Evolutionary conservation across 2,113 vertebrate species (phyloP).

Genomic region (Notarius lentiginosus): DNA sequence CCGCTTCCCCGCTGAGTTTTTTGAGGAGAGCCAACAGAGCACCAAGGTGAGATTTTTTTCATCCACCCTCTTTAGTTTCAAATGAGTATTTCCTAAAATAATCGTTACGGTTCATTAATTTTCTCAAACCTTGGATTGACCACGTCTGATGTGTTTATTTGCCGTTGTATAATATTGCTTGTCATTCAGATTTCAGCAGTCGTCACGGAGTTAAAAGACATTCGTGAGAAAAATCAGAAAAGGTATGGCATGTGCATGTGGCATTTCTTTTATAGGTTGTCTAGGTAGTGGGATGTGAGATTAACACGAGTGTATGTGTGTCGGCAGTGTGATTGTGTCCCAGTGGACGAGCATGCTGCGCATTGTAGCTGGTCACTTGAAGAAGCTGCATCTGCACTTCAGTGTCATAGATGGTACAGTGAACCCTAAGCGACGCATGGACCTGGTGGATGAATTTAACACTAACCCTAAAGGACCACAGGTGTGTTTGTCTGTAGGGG

Average conservation of each 20-base stretch:
- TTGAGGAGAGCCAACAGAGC: constrained; percentile 79
- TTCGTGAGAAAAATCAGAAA: constrained; percentile 78
- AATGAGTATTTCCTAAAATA: neutral
- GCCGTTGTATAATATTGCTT: neutral
- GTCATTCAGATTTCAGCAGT: constrained; percentile 79
- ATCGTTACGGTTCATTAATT: neutral
- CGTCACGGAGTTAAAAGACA: constrained; percentile 77
- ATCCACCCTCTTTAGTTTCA: too few species aligned
- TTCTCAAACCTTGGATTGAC: neutral
- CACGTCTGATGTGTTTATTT: neutral
- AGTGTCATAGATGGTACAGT: constrained; percentile 84
- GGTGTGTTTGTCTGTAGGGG: constrained; percentile 65
- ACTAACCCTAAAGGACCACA: constrained; percentile 78
- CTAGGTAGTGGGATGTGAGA: neutral
- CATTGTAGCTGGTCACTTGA: constrained; percentile 83
- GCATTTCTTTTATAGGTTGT: neutral
- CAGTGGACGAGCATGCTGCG: constrained; percentile 96
- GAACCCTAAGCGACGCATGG: constrained; percentile 88
- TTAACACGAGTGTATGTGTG: neutral
- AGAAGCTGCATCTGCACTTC: constrained; percentile 70
- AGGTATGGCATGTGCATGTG: constrained; percentile 73
- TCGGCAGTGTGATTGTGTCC: constrained; percentile 87
- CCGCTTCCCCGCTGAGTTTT: constrained; percentile 76
- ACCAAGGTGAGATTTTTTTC: constrained; percentile 80
- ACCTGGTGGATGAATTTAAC: constrained; percentile 93